Conservation (phyloP, 2,888 invertebrate species). For the Camponotus fellah region DNA sequence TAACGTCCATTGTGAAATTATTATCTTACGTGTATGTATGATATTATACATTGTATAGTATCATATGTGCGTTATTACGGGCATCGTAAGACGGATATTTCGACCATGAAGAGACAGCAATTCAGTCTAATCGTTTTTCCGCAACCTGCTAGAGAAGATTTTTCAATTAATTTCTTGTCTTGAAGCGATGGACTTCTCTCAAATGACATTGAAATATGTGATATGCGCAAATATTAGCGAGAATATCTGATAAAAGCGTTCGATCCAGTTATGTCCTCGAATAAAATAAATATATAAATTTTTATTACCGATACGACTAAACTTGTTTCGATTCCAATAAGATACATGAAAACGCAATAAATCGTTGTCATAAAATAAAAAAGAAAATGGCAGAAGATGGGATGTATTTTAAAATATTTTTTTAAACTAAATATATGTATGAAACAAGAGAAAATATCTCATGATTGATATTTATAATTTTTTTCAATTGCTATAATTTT, state of each 20-base stretch:
- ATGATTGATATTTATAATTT: background rate
- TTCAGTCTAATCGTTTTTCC: background rate
- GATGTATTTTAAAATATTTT: background rate
- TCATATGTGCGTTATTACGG: background rate
- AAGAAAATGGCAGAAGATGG: background rate
- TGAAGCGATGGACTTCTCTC: background rate
- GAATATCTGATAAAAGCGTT: conserved; percentile 47
- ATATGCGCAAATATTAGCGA: conserved; percentile 44
- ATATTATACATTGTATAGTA: no score
- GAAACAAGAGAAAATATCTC: background rate
- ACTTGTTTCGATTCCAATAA: background rate
- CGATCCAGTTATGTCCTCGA: conserved; percentile 42
- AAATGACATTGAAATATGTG: background rate
- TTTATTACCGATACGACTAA: background rate
- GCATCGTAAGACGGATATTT: background rate
- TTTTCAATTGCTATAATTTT: background rate
- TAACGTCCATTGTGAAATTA: background rate
- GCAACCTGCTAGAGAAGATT: background rate
- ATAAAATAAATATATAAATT: conserved; percentile 22
- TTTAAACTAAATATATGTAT: background rate
- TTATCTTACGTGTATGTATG: background rate
- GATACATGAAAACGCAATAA: background rate
- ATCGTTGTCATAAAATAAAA: no score
- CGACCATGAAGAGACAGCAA: conserved; percentile 4
- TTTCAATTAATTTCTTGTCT: conserved; percentile 9